Percentiles rank a stretch among this genome's conserved stretches.
Conservation (phyloP, 2,888 invertebrate genomes). For the Eupithecia centaureata region DNA sequence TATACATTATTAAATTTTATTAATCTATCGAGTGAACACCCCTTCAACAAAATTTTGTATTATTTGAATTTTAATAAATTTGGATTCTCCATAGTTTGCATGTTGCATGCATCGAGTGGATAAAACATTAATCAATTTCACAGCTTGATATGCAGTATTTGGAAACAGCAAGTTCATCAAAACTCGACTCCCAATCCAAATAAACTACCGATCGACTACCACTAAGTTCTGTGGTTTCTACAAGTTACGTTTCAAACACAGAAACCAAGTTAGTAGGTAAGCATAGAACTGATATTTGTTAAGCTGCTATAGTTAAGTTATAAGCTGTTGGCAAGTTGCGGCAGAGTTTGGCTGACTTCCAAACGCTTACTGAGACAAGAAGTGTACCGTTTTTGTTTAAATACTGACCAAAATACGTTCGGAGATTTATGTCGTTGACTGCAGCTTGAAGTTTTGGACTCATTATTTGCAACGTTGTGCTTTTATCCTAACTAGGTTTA, state of each 20-base stretch:
- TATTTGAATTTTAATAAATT: too few species aligned
- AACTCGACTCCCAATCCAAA: too few species aligned
- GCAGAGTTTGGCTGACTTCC: conserved; percentile 44
- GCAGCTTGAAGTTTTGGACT: background rate
- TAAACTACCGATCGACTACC: background rate
- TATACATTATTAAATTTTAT: too few species aligned
- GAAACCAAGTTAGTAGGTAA: conserved; percentile 14
- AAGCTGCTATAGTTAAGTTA: conserved; percentile 48
- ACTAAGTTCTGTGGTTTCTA: background rate
- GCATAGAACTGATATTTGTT: conserved; percentile 41
- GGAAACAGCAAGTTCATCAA: too few species aligned
- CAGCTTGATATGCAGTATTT: too few species aligned
- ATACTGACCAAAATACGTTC: conserved; percentile 42
- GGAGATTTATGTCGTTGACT: conserved; percentile 31
- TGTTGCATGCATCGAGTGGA: too few species aligned
- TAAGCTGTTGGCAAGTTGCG: conserved; percentile 48
- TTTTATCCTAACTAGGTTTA: background rate
- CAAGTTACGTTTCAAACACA: background rate
- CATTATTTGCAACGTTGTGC: conserved; percentile 1
- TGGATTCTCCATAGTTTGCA: too few species aligned
- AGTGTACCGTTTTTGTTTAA: conserved; percentile 45
- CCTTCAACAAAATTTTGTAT: too few species aligned
- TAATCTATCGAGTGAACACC: too few species aligned
- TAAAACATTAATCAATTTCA: too few species aligned
- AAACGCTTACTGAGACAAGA: conserved; percentile 47